Conservation (phyloP, 1,140 invertebrate genomes). For the Eumaeus atala region DNA sequence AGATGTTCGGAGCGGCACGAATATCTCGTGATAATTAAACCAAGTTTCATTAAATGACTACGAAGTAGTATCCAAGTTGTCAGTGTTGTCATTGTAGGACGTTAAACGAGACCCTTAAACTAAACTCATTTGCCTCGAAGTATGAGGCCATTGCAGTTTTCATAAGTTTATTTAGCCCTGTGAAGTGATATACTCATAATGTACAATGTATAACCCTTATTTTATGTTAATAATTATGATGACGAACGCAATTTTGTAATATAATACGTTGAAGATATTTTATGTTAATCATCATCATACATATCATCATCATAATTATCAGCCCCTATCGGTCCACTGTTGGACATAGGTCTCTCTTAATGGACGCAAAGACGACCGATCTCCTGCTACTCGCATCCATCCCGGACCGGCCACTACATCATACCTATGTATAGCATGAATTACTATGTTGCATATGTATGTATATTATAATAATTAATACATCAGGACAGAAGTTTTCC, state of each 20-base stretch:
- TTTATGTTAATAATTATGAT: neutral
- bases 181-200: neutral
- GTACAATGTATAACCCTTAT: neutral
- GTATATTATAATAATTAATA: no score
- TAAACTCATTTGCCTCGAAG: conserved; percentile 9
- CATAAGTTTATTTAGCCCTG: conserved; percentile 3
- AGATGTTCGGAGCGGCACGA: neutral
- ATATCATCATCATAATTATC: no score
- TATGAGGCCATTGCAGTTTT: conserved; percentile 6
- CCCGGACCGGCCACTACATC: no score
- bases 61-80: conserved; percentile 5
- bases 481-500: no score
- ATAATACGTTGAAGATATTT: no score
- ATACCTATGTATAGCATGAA: no score
- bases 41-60: conserved; percentile 4
- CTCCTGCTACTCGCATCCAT: no score
- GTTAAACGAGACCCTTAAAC: conserved; percentile 5
- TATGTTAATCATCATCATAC: no score
- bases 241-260: neutral
- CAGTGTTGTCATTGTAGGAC: conserved; percentile 6
- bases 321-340: no score
- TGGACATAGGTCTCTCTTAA: no score
- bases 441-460: no score
- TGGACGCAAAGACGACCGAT: no score
- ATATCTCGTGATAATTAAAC: conserved; percentile 8